Conservation (phyloP, 2,797 vertebrate species). For the Carduelis carduelis region DNA sequence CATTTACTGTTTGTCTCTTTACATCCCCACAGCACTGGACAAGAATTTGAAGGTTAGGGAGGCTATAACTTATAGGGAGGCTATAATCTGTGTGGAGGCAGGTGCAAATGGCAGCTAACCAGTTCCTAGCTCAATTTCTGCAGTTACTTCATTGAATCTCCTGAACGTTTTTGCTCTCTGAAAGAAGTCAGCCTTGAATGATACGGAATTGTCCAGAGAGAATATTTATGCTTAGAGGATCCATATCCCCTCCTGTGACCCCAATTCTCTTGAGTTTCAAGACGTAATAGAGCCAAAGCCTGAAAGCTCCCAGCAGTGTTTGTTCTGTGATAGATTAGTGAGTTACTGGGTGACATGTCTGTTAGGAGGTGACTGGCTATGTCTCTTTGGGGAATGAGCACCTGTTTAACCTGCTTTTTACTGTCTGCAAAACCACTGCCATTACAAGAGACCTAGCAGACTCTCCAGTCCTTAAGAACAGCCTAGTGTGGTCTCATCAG, state of each 20-base stretch:
- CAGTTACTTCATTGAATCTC: neutral
- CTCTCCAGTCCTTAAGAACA: neutral
- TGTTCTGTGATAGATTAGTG: neutral
- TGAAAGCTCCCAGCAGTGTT: neutral
- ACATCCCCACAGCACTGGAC: neutral
- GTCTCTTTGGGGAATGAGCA: neutral
- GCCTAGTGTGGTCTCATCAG: neutral
- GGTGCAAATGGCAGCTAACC: neutral
- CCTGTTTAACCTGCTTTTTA: neutral
- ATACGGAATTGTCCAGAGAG: neutral
- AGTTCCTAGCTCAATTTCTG: neutral
- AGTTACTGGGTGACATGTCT: neutral
- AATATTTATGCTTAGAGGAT: neutral
- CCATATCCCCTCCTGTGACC: neutral
- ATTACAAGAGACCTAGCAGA: neutral
- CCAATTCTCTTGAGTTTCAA: neutral
- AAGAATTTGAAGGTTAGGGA: neutral
- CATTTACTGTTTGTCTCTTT: neutral
- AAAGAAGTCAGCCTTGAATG: neutral
- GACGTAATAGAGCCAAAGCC: neutral
- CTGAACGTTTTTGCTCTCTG: neutral
- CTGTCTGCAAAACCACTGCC: neutral
- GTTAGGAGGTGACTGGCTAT: neutral
- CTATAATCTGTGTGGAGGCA: neutral
- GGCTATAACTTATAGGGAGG: neutral